Evolutionary conservation across 1,140 invertebrate genomes (phyloP).

Genomic region (Drosophila parabipectinata): DNA sequence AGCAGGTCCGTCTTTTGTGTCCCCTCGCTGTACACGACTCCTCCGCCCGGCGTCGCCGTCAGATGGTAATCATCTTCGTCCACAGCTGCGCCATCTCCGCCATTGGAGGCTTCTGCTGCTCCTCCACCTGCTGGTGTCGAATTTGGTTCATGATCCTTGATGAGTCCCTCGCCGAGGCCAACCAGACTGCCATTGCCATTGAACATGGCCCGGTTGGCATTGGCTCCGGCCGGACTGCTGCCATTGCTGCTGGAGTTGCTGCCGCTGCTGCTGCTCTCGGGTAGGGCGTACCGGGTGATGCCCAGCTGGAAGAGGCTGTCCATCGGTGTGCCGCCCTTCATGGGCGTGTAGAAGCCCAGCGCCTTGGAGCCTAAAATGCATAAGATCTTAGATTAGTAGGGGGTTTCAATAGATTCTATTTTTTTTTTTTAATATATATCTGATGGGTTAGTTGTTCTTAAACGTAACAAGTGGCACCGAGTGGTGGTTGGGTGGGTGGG

Average conservation of each 20-base stretch:
- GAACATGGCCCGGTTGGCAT: conserved; percentile 18
- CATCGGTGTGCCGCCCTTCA: conserved; percentile 85
- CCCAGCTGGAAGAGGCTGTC: conserved; percentile 87
- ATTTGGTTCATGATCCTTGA: conserved; percentile 37
- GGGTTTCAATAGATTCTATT: background rate
- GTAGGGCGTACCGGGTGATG: conserved; percentile 85
- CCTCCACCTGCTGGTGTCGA: conserved; percentile 1
- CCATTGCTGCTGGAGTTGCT: conserved; percentile 57
- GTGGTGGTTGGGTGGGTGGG: conserved; percentile 1
- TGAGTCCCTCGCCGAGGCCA: conserved; percentile 59
- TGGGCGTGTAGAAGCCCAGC: conserved; percentile 87
- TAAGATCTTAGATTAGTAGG: background rate
- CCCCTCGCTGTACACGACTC: conserved; percentile 87
- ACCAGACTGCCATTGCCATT: conserved; percentile 61
- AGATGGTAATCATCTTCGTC: conserved; percentile 85
- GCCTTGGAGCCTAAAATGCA: conserved; percentile 78
- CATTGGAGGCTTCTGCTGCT: conserved; percentile 42
- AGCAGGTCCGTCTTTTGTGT: conserved; percentile 87
- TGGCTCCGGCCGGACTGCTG: conserved; percentile 40
- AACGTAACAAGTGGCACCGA: conserved; percentile 30
- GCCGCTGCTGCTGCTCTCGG: conserved; percentile 55
- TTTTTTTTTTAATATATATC: too few relatives aligned
- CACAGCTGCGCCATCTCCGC: conserved; percentile 20
- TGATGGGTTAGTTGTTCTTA: background rate
- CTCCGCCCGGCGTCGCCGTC: conserved; percentile 84